phyloP scores from a whole-genome alignment of 1,140 invertebrate genomes.

The Drosophila tristis region DNA sequence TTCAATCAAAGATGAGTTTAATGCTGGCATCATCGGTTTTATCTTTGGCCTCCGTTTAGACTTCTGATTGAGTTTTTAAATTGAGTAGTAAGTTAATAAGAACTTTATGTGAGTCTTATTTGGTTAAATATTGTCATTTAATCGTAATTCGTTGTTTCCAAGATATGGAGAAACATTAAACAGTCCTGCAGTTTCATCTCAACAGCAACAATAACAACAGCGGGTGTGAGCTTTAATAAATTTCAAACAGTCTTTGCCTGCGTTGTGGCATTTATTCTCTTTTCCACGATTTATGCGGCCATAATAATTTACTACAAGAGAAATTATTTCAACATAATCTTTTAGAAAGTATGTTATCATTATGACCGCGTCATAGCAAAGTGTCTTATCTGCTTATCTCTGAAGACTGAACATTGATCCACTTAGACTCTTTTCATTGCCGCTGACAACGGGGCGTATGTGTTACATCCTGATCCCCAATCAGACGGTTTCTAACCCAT shows the following conservation, averaged over 20 bases:
- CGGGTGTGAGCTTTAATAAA: too few relatives aligned
- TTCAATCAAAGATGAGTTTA: conserved; percentile 7
- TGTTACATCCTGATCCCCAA: background rate
- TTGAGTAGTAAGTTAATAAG: background rate
- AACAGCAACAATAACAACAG: too few relatives aligned
- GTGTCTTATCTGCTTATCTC: conserved; percentile 21
- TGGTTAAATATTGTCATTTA: background rate
- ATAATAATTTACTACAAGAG: conserved; percentile 14
- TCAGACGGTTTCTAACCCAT: conserved; percentile 29
- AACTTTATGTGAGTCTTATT: too few relatives aligned
- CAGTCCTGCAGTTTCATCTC: too few relatives aligned
- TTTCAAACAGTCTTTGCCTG: too few relatives aligned
- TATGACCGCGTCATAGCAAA: conserved; percentile 26
- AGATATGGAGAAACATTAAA: too few relatives aligned
- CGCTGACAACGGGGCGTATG: too few relatives aligned
- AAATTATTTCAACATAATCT: background rate
- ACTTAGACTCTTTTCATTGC: too few relatives aligned
- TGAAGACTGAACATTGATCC: too few relatives aligned
- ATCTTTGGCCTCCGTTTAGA: too few relatives aligned
- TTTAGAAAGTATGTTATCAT: conserved; percentile 14
- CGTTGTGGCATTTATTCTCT: background rate
- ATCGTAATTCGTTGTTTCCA: too few relatives aligned
- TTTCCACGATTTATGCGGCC: conserved; percentile 21
- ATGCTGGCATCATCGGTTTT: too few relatives aligned
- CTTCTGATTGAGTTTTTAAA: background rate